Base-by-base conservation (phyloP, 2,113 vertebrate species). In the Scortum barcoo region DNA sequence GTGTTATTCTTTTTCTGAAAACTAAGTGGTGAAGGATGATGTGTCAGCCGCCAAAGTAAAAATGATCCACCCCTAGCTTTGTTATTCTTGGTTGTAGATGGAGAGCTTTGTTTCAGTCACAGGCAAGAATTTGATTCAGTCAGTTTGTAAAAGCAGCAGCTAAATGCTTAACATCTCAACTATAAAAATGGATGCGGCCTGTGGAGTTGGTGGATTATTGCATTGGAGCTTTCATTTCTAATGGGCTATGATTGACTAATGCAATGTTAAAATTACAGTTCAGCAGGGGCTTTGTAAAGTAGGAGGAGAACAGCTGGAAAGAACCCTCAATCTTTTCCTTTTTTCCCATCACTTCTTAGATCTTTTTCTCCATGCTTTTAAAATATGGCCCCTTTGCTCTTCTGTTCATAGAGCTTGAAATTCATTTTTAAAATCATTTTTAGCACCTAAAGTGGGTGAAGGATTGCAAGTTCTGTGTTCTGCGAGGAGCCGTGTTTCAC, bases 31-130 rank as follows among this genome's bases (percentile, higher is more conserved):
- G 63, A 72, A 62, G 8, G 33, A 30, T 77, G 9, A 22, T 48
- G 24, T 60, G 14, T 57, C 38, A 4, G 36, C 54, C 42, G 24
- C 51, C 36, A 26, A 38, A 54, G 51, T 62, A 28, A 66, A 86
- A 48, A 44, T 8, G 57, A 83, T 80, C 16, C 28, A 26, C 44
- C 50, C 40, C 57, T 62, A 33, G 20, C 60, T 57, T 65, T 76
- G 7, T 76, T 86, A 84, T 76, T 78, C 58, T 87, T 88, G 77
- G 74, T 83, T 70, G 38, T 33, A 46, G 46, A 74, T 74, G 22
- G 17, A 48, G 42, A 68, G 40, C 62, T 78, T 48, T 51, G 58
- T 75, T 51, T 63, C 42, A 17, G 28, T 17, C 72, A n/a, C 19
- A 4, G 28, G 24, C 20, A 44, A 26, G 22, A 72, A 58, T 26